Evolutionary conservation across 2,113 vertebrate genomes (phyloP), one percentile per base, ranked within the genome.

Genomic region (Lamprotornis superbus): DNA sequence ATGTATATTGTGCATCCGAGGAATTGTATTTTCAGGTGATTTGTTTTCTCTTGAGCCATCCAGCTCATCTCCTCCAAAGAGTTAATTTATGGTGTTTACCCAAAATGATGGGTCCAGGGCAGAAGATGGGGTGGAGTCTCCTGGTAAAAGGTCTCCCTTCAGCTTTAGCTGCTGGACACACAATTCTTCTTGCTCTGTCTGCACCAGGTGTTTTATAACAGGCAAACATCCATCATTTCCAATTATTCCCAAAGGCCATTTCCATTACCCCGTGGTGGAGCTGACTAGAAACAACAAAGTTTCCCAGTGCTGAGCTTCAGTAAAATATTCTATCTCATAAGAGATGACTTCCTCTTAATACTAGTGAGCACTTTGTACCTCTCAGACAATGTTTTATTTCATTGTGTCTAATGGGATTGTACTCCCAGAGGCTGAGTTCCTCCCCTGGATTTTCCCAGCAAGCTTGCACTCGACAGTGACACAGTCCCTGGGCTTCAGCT

Each of bases 211-310:
- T 93, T 96, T 92, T 87, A 52, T 75, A 69, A 39, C 69, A 89
- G 88, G 87, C 85, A 81, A 93, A 78, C 65, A 77, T 81, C 89
- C 75, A 77, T 92, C 61, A 83, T 40, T 90, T 96, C 88, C 50
- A 82, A 77, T 71, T 96, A 93, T 87, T 94, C 96, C 88, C 88
- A 92, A 93, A 91, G 93, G 95, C 83, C 60, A 47, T 91, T 96
- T 95, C 85, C 67, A 78, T 96, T 80, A 84, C 65, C 81, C 74
- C 40, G 75, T 77, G 75, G 73, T 80, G 86, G 95, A 74, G 71
- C 55, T 95, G 90, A 37, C 56, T 42, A 91, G 89, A 82, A 93
- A 92, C 46, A 90, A 68, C 39, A 37, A 91, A 69, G 37, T 67
- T 92, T 77, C 56, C 55, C 49, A 19, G 57, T 3, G 8, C 28